These are phyloP conservation scores for Lamellibrachia satsuma DNA, from an alignment of 2,888 invertebrate genomes.

Conservation along the genomic window DNA sequence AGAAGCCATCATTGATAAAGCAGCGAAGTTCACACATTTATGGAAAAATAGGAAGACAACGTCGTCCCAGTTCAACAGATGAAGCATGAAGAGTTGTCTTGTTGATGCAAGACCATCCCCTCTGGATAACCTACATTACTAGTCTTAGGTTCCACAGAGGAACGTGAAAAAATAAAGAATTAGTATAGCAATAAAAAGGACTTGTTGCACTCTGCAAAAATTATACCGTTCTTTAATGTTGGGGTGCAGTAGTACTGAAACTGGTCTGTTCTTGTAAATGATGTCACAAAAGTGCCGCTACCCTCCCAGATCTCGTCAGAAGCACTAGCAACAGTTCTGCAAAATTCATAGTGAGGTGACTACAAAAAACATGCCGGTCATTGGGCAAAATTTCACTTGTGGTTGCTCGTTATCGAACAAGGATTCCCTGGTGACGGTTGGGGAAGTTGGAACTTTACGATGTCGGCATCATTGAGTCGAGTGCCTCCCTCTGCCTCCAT, in stretches of 20 bases:
- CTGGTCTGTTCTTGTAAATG: neutral
- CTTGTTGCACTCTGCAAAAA: neutral
- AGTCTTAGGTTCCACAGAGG: neutral
- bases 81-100: neutral
- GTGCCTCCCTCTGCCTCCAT: slow-evolving; percentile 10
- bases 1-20: neutral
- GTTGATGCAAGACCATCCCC: neutral
- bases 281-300: neutral
- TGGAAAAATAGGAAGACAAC: neutral
- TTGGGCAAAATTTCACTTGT: neutral
- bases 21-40: neutral
- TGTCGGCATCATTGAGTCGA: neutral
- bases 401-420: neutral
- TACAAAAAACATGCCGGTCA: neutral
- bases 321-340: neutral
- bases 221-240: neutral
- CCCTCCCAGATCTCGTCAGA: neutral
- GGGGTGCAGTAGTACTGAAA: neutral
- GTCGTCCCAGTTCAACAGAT: neutral
- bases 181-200: neutral
- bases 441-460: neutral
- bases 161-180: neutral
- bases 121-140: neutral
- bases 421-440: slow-evolving; percentile 4
- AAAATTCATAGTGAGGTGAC: neutral